Conservation (phyloP, 2,113 vertebrate genomes). For the Microtus richardsoni region DNA sequence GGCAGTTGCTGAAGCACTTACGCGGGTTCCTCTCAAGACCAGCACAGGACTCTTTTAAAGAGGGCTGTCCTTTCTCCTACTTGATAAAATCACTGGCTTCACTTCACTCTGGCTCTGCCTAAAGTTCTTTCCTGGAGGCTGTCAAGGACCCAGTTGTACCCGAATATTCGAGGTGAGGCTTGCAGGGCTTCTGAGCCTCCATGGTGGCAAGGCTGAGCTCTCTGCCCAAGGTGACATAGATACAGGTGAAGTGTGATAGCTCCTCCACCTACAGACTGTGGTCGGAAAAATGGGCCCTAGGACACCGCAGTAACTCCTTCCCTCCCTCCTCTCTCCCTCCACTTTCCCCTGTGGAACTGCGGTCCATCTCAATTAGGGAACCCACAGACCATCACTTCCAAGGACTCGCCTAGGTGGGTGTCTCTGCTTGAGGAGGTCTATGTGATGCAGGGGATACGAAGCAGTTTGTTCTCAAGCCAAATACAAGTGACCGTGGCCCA, state of each 20-base stretch:
- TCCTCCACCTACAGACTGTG: not conserved
- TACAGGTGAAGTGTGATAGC: not conserved
- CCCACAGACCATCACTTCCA: not conserved
- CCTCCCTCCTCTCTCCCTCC: not conserved
- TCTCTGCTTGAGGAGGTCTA: not conserved
- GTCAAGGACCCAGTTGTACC: not conserved
- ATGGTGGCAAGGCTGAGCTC: not conserved
- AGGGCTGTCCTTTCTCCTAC: not conserved
- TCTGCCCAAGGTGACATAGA: not conserved
- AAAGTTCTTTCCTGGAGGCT: not conserved
- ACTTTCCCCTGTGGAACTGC: not conserved
- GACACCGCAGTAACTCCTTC: not conserved
- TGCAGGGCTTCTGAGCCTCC: not conserved
- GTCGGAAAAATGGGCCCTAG: not conserved
- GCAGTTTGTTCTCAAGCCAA: not conserved
- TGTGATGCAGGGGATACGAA: not conserved
- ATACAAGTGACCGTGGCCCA: not conserved
- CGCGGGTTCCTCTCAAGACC: not conserved
- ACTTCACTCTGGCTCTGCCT: not conserved
- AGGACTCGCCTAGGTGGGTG: not conserved
- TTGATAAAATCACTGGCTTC: not conserved
- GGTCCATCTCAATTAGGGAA: not conserved
- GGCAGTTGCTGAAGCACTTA: not conserved
- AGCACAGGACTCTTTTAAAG: not conserved
- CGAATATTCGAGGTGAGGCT: not conserved